phyloP scores from a whole-genome alignment of 2,888 invertebrate species.

The Keiferia lycopersicella region DNA sequence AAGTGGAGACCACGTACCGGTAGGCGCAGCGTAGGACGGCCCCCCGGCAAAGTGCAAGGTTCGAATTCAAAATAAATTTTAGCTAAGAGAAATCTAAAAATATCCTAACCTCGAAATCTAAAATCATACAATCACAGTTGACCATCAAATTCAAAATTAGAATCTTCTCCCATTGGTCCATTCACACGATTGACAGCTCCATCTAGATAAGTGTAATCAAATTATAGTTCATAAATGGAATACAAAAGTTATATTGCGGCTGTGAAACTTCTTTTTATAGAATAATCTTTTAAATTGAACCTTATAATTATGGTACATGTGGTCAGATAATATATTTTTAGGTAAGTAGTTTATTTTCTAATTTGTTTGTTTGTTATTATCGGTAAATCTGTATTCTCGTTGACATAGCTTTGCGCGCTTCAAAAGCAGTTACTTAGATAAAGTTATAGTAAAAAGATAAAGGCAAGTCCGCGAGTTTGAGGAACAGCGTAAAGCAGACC shows the following conservation, averaged over 20 bases:
- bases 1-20: no score
- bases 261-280: neutral
- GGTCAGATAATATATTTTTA: neutral
- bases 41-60: neutral
- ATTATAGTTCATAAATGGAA: conserved; percentile 48
- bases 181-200: conserved; percentile 69
- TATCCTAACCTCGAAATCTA: conserved; percentile 7
- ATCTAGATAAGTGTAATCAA: conserved; percentile 76
- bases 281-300: neutral
- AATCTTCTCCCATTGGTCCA: conserved; percentile 45
- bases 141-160: conserved; percentile 33
- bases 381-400: conserved; percentile 49
- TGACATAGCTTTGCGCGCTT: conserved; percentile 61
- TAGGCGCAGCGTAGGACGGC: no score
- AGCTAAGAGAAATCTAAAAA: neutral
- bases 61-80: neutral
- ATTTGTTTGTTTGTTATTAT: conserved; percentile 41
- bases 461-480: no score
- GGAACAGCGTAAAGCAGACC: no score
- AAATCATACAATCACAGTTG: neutral
- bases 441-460: neutral
- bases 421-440: conserved; percentile 42
- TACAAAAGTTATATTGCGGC: conserved; percentile 30
- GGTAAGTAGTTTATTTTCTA: neutral
- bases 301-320: neutral